Evolutionary conservation across 2,113 vertebrate genomes (phyloP).

Genomic region (Phyllostomus hastatus): DNA sequence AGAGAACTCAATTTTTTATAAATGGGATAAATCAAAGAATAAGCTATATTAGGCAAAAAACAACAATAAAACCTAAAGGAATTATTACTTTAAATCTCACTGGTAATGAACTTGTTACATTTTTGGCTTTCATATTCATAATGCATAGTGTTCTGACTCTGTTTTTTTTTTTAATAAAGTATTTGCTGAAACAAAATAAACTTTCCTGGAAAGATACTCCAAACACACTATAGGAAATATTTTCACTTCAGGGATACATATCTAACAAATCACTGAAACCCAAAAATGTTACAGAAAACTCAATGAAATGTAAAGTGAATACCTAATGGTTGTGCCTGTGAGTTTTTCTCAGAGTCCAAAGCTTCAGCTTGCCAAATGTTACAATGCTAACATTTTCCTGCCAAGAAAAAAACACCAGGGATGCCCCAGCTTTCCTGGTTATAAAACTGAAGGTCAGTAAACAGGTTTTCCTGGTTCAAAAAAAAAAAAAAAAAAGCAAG

Average conservation of each 20-base stretch:
- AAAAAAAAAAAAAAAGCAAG: background rate
- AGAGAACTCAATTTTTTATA: background rate
- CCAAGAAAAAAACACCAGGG: background rate
- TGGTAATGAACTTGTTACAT: background rate
- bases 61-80: background rate
- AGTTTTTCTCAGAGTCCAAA: background rate
- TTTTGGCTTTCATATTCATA: background rate
- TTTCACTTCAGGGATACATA: background rate
- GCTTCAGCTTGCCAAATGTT: constrained; percentile 35
- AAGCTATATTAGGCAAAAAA: background rate
- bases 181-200: background rate
- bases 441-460: background rate
- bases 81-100: background rate
- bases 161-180: background rate
- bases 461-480: background rate
- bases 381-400: constrained; percentile 37
- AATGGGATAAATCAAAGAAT: background rate
- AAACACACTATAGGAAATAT: background rate
- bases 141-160: background rate
- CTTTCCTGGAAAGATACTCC: background rate
- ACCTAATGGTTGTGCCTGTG: background rate
- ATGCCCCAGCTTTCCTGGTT: background rate
- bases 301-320: background rate
- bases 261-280: background rate
- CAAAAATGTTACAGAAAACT: background rate